Percentiles rank a stretch among this genome's conserved stretches.
Evolutionary conservation across 2,888 invertebrate genomes (phyloP).

Genomic region (Leucophenga montana): DNA sequence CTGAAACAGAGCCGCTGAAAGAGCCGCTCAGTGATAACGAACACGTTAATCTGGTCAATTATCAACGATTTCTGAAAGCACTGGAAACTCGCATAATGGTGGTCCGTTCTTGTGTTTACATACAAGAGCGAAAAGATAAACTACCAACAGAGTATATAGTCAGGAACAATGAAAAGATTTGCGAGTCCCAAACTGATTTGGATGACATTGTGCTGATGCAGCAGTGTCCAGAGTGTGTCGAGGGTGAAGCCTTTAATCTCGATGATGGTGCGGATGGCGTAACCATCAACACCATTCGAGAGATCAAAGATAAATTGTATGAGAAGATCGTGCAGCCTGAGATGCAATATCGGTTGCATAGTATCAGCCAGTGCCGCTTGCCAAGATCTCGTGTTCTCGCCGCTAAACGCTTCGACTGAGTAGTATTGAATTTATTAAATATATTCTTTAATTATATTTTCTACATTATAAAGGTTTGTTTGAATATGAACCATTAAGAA

Average conservation of each 20-base stretch:
- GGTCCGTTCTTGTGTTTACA: constrained; percentile 75
- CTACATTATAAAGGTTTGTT: too few species aligned
- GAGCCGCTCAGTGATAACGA: constrained; percentile 76
- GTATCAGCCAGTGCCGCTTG: constrained; percentile 69
- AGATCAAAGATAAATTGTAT: constrained; percentile 63
- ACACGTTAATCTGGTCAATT: constrained; percentile 76
- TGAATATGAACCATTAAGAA: too few species aligned
- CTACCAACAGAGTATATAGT: constrained; percentile 59
- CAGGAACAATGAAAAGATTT: constrained; percentile 61
- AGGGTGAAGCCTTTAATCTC: constrained; percentile 71
- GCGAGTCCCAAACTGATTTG: constrained; percentile 72
- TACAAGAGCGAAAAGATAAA: constrained; percentile 59
- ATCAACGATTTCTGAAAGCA: constrained; percentile 74
- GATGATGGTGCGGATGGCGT: constrained; percentile 68
- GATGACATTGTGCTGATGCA: constrained; percentile 73
- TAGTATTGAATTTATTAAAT: neutral
- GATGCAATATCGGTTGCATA: constrained; percentile 72
- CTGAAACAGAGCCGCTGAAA: constrained; percentile 74
- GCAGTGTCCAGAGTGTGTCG: constrained; percentile 73
- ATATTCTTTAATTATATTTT: neutral
- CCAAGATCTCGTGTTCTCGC: constrained; percentile 69
- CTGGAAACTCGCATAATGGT: constrained; percentile 75
- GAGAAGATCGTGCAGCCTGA: constrained; percentile 71
- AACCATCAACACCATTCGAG: constrained; percentile 51
- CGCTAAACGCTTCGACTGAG: constrained; percentile 58